Base-by-base conservation (phyloP, 2,797 vertebrate species). In the Danio kyathit region DNA sequence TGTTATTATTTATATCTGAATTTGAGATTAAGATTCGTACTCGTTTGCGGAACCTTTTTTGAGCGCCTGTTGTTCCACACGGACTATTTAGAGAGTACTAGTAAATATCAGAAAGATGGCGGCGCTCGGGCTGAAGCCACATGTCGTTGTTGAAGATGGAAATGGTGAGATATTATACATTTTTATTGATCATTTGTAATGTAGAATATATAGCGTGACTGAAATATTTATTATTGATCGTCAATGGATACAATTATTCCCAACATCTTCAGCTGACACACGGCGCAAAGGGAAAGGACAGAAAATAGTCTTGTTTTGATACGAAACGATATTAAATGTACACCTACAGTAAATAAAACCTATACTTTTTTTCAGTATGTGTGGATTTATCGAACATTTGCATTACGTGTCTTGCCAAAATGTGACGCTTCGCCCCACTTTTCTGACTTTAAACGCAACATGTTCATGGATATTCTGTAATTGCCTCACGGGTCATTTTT, bases 61-160 rank as follows among this genome's bases (percentile, higher is more conserved):
- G 46, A 17, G 43, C 5, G 7, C 10, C 8, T 21, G 0, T 8
- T 48, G 48, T 71, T 51, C 46, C 57, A 7, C 13, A 40, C 88
- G 88, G 89, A 86, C 19, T 5, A 0, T 21, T 86, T 80, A 1
- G 4, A 29, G 46, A 82, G 54, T 41, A 86, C 89, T 29, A 86
- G n/a, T n/a, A 67, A 74, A 74, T 13, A 60, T 86, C 70, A 44
- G 67, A 29, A 87, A 81, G 61, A 91, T 52, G 80, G 93, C 92
- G 88, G 85, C 90, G 10, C 21, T 86, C n/a, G 3, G 82, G 7
- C 3, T 66, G 54, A 41, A 73, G 73, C 79, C 87, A 88, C 92
- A 88, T 90, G 92, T 91, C 79, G 76, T 79, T 52, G 59, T 79
- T 38, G 70, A 75, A 69, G 78, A 80, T 44, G 67, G 64, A 38